Conservation (phyloP, 2,888 invertebrate species). For the Siphonodentalium dalli region DNA sequence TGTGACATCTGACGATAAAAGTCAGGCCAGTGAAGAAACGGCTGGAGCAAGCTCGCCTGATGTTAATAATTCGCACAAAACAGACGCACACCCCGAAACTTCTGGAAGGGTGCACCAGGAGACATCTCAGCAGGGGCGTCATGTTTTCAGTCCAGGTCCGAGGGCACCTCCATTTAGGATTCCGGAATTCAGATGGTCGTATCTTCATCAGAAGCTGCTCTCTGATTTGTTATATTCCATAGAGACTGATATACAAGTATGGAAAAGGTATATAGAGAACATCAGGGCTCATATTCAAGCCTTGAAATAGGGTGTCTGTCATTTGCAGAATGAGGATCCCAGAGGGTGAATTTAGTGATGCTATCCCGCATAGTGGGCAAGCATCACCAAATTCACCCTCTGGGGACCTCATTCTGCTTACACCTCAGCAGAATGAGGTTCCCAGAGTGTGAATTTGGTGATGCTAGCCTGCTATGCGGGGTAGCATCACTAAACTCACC, state of each 20-base stretch:
- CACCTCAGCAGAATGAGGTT: too few species aligned
- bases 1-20: neutral
- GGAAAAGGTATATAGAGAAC: slow-evolving; percentile 79
- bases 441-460: too few species aligned
- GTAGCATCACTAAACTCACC: too few species aligned
- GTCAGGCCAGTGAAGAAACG: slow-evolving; percentile 10
- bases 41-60: neutral
- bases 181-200: slow-evolving; percentile 99
- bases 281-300: too few species aligned
- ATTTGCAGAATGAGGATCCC: too few species aligned
- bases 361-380: too few species aligned
- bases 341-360: too few species aligned
- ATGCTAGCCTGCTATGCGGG: too few species aligned
- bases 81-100: neutral
- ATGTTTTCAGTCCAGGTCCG: slow-evolving; percentile 63
- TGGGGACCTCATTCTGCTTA: too few species aligned
- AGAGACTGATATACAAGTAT: slow-evolving; percentile 95
- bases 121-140: slow-evolving; percentile 28
- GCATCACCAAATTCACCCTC: too few species aligned
- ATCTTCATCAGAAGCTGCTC: slow-evolving; percentile 93
- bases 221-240: slow-evolving; percentile 95
- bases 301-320: too few species aligned
- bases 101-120: neutral
- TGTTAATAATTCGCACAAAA: neutral
- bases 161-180: slow-evolving; percentile 82